phyloP scores from a whole-genome alignment of 2,797 vertebrate species.

The Craterocephalus amniculus region DNA sequence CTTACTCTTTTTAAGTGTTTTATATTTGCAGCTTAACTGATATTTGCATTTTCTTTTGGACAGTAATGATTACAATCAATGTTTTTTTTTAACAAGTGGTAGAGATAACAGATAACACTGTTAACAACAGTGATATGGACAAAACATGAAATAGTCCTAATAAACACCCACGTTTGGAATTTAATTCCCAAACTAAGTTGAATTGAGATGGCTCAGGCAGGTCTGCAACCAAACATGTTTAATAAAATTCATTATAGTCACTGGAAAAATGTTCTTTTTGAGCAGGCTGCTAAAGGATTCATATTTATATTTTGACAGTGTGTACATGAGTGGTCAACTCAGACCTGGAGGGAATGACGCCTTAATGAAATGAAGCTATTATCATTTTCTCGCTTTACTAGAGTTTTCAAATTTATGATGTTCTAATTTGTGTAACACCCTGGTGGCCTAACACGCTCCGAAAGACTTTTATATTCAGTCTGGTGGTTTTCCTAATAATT shows the following conservation, averaged over 20 bases:
- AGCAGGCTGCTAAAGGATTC: not conserved
- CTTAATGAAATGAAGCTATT: not conserved
- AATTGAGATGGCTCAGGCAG: not conserved
- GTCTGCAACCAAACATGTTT: not conserved
- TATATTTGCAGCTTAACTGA: no score
- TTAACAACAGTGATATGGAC: not conserved
- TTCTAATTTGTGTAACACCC: slow-evolving; percentile 12
- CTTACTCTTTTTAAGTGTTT: not conserved
- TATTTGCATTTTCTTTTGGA: no score
- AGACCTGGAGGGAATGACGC: not conserved
- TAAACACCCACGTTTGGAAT: no score
- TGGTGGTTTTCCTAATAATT: not conserved
- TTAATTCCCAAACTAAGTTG: not conserved
- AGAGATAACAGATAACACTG: not conserved
- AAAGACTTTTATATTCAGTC: not conserved
- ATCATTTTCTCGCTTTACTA: not conserved
- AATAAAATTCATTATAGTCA: not conserved
- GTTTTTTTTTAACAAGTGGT: not conserved
- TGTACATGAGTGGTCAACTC: not conserved
- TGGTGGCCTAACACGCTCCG: slow-evolving; percentile 7
- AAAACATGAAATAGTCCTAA: not conserved
- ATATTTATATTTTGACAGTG: not conserved
- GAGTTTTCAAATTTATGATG: not conserved
- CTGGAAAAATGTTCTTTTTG: not conserved
- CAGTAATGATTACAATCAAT: not conserved